A percentile compares a stretch with the other conserved stretches of the same genome.
phyloP scores from a whole-genome alignment of 1,140 invertebrate species.

The Vanessa tameamea region DNA sequence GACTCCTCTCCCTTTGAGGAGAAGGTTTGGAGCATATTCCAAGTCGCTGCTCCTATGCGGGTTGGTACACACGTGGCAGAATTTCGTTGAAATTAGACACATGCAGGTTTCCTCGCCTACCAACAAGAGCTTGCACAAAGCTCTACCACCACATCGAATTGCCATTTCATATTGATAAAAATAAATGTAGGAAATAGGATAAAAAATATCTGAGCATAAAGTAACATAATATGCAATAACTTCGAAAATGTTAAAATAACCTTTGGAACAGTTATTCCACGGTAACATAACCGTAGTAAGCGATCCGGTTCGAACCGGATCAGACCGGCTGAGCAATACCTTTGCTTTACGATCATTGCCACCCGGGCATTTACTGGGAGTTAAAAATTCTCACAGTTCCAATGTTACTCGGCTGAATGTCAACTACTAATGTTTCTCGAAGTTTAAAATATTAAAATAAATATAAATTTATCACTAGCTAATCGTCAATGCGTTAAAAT shows the following conservation, averaged over 20 bases:
- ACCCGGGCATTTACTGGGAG: conserved; percentile 53
- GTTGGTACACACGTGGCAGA: too few relatives aligned
- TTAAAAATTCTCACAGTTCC: conserved; percentile 55
- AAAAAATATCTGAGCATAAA: background rate
- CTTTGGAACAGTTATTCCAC: background rate
- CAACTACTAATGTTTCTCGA: conserved; percentile 43
- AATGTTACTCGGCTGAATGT: conserved; percentile 39
- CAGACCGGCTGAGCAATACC: conserved; percentile 46
- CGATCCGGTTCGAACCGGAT: conserved; percentile 51
- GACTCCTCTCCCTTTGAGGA: too few relatives aligned
- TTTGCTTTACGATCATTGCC: conserved; percentile 62
- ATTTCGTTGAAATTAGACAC: too few relatives aligned
- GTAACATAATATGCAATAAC: background rate
- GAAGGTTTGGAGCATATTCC: too few relatives aligned
- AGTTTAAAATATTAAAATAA: background rate
- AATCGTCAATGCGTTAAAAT: background rate
- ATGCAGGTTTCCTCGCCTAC: too few relatives aligned
- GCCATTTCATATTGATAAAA: too few relatives aligned
- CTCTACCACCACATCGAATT: too few relatives aligned
- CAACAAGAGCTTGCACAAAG: too few relatives aligned
- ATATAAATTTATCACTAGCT: background rate
- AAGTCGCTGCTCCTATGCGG: too few relatives aligned
- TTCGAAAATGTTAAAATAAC: conserved; percentile 2
- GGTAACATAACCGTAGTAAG: conserved; percentile 39
- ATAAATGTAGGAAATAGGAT: too few relatives aligned